Base-by-base conservation (phyloP, 1,140 invertebrate genomes). In the Cepaea nemoralis region DNA sequence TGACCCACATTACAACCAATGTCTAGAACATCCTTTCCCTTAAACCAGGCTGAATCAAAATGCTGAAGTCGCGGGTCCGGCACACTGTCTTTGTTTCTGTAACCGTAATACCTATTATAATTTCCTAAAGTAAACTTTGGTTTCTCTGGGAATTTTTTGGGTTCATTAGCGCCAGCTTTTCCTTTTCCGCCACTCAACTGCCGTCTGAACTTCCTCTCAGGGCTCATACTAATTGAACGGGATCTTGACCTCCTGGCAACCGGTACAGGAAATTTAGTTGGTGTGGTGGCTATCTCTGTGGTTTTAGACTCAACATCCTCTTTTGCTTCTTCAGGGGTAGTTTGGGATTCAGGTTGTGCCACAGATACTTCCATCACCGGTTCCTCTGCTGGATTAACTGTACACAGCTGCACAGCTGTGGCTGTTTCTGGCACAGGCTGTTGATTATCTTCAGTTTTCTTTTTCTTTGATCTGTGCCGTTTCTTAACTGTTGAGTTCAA, bases 1-100 rank as follows among this genome's bases (percentile, higher is more conserved):
- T 98, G 96, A 2, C 98, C 98, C 84, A 97, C 95, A 93, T 99
- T 99, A 91, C 98, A 99, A 16, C 98, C 98, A 89, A 99, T 96
- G 89, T 99, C 98, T 59, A 99, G 93, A 35, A 99, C 94, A 91
- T 97, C 95, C 91, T 97, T 98, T 22, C 94, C 94, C 83, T 94
- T 92, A 90, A 99, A 99, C 88, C 98, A 93, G 85, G 98, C 95
- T 66, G 93, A 92, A 83, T 96, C 94, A 82, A 99, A 95, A 74
- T 95, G 94, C 83, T 94, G 94, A 69, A 99, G 91, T 71, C 98
- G 93, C 40, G 94, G 92, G 92, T 99, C 98, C 81, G 94, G 92
- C 81, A 95, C 95, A 67, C 95, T 93, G 85, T 95, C 93, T 31
- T 94, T 93, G 91, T 97, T 98, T 39, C 97, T 93, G 90, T 99